Conservation (phyloP, 92 coral and sea anemone genomes). For the Chrysogorgia sp. region DNA sequence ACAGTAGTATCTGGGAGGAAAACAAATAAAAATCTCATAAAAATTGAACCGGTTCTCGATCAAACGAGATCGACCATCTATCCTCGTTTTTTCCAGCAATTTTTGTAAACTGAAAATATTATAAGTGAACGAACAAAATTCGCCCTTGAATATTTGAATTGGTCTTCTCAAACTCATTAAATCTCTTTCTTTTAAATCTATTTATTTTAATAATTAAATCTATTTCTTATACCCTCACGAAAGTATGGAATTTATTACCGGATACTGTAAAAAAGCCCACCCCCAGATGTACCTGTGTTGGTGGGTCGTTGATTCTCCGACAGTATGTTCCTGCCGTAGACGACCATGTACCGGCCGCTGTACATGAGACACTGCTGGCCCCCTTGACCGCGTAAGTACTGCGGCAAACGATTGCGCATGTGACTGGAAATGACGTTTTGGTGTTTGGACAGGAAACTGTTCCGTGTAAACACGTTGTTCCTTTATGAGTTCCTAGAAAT, state of each 20-base stretch:
- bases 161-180: too few species aligned
- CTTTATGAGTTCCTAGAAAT: slow-evolving; percentile 71
- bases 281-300: slow-evolving; percentile 69
- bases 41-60: neutral
- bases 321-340: slow-evolving; percentile 79
- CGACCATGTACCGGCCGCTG: slow-evolving; percentile 87
- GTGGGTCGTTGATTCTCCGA: slow-evolving; percentile 93
- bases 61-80: neutral
- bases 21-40: neutral
- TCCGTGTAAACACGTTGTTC: slow-evolving; percentile 79
- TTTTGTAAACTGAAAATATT: too few species aligned
- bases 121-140: too few species aligned
- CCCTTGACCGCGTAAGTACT: slow-evolving; percentile 79
- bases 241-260: too few species aligned
- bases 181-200: too few species aligned
- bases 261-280: neutral
- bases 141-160: too few species aligned
- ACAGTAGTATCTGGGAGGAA: slow-evolving; percentile 67
- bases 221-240: too few species aligned
- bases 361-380: slow-evolving; percentile 79
- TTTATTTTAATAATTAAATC: too few species aligned
- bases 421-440: slow-evolving; percentile 80
- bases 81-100: too few species aligned
- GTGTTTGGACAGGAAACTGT: slow-evolving; percentile 81
- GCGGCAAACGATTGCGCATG: slow-evolving; percentile 81